Percentiles rank a stretch among this genome's conserved stretches.
phyloP scores from a whole-genome alignment of 2,888 invertebrate species.

The Seira musarum region DNA sequence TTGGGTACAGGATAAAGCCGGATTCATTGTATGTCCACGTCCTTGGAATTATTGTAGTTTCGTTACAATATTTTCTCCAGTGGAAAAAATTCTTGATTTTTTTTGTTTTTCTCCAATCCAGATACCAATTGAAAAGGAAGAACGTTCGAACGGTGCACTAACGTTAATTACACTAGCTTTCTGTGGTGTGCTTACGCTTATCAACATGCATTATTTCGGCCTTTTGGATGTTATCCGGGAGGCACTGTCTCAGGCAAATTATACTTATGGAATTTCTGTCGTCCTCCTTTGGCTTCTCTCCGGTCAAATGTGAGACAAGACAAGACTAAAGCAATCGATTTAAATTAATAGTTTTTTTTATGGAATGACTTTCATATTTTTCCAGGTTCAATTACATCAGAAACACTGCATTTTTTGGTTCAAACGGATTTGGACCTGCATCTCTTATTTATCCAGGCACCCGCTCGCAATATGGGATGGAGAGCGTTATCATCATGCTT shows the following conservation, averaged over 20 bases:
- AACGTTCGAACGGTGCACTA: neutral
- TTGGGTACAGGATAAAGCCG: constrained; percentile 19
- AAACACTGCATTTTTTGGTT: constrained; percentile 22
- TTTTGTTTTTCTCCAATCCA: constrained; percentile 8
- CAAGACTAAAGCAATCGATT: too few relatives aligned
- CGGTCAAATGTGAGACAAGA: constrained; percentile 39
- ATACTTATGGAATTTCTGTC: constrained; percentile 24
- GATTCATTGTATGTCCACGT: neutral
- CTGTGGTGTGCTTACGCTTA: neutral
- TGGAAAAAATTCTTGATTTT: neutral
- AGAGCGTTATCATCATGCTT: constrained; percentile 40
- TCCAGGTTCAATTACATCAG: constrained; percentile 42
- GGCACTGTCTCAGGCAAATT: constrained; percentile 2
- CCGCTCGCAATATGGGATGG: constrained; percentile 35
- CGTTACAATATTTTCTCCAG: too few relatives aligned
- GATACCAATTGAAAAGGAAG: constrained; percentile 22
- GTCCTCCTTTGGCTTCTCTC: constrained; percentile 30
- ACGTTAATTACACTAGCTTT: too few relatives aligned
- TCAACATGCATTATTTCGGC: constrained; percentile 30
- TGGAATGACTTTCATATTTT: neutral
- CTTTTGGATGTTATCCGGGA: constrained; percentile 27
- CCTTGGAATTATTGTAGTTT: too few relatives aligned
- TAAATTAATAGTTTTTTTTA: too few relatives aligned
- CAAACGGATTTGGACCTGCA: neutral
- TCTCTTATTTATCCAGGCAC: constrained; percentile 28